phyloP scores from a whole-genome alignment of 2,797 vertebrate species.

The Steatocranus sp. region DNA sequence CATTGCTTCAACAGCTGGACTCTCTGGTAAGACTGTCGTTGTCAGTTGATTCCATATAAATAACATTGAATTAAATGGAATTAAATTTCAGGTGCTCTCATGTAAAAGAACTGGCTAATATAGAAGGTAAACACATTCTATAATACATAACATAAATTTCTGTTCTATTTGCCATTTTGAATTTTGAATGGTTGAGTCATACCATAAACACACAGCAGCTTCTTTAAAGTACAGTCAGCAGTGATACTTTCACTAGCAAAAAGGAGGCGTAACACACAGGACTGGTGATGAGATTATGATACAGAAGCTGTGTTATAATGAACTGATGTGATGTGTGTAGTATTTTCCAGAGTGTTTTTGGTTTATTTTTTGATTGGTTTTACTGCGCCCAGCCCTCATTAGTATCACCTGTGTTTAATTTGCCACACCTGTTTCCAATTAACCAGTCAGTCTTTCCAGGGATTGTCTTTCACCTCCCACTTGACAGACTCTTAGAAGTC shows the following conservation, averaged over 20 bases:
- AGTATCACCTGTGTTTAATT: background rate
- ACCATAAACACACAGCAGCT: background rate
- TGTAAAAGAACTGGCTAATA: background rate
- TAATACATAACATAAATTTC: fast-evolving
- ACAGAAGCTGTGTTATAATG: background rate
- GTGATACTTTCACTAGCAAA: background rate
- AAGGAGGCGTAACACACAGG: fast-evolving
- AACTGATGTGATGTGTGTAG: background rate
- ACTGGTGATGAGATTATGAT: background rate
- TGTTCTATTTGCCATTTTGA: background rate
- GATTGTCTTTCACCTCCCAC: background rate
- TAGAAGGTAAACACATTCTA: background rate
- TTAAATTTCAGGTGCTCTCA: background rate
- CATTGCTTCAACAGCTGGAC: background rate
- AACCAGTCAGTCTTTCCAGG: background rate
- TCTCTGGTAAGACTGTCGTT: background rate
- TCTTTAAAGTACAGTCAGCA: background rate
- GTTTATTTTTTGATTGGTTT: background rate
- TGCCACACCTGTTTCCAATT: background rate
- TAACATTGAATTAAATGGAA: background rate
- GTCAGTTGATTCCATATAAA: background rate
- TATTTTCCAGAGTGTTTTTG: background rate
- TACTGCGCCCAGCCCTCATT: background rate
- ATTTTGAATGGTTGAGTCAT: background rate
- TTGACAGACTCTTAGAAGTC: background rate